Conservation (phyloP, 2,888 invertebrate genomes). For the Lobophora halterata region DNA sequence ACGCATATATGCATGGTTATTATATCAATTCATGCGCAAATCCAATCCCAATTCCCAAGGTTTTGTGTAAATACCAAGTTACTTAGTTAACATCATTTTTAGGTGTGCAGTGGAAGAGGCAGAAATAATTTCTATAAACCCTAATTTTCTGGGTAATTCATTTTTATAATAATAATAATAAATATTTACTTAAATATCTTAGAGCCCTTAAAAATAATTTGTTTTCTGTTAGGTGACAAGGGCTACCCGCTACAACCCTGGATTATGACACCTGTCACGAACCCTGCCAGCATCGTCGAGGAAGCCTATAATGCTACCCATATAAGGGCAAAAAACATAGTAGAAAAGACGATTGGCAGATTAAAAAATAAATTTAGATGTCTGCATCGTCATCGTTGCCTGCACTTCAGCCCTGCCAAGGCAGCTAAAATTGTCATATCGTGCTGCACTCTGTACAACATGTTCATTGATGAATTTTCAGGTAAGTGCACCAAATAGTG, state of each 20-base stretch:
- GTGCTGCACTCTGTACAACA: conserved; percentile 2
- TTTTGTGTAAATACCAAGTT: too few relatives aligned
- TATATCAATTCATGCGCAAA: too few relatives aligned
- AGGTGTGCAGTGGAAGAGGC: conserved; percentile 2
- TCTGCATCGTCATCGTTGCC: not conserved
- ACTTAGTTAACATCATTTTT: too few relatives aligned
- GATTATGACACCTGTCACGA: conserved; percentile 1
- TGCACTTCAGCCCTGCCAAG: conserved; percentile 1
- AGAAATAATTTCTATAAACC: not conserved
- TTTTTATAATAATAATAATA: too few relatives aligned
- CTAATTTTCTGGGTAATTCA: conserved; percentile 3
- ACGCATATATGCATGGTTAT: too few relatives aligned
- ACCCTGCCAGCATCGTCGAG: not conserved
- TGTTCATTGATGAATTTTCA: not conserved
- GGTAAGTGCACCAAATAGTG: too few relatives aligned
- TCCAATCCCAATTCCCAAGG: too few relatives aligned
- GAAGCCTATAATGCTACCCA: not conserved
- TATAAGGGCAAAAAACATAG: conserved; percentile 1
- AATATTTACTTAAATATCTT: not conserved
- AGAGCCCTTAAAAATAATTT: not conserved
- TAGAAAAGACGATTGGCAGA: conserved; percentile 2
- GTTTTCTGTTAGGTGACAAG: conserved; percentile 6
- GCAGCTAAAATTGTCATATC: not conserved
- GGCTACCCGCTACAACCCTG: conserved; percentile 4
- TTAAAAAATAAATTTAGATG: conserved; percentile 4